These are phyloP conservation scores for Ictalurus furcatus DNA, from an alignment of 2,113 vertebrate species.

Conservation along the genomic window DNA sequence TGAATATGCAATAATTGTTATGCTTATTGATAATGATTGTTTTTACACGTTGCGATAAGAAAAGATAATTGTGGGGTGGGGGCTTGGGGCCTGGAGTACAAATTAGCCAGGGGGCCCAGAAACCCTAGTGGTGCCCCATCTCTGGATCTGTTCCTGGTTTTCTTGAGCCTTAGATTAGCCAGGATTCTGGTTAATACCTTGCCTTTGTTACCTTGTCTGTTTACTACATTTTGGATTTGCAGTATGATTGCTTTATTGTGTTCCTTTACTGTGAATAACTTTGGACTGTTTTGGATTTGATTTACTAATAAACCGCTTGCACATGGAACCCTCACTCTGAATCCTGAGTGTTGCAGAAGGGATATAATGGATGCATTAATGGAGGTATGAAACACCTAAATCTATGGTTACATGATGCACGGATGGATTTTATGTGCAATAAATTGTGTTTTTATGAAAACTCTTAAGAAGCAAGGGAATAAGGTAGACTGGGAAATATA, in stretches of 20 bases:
- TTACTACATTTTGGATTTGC: background rate
- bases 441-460: background rate
- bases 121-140: too few relatives aligned
- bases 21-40: too few relatives aligned
- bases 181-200: background rate
- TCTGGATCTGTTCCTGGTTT: background rate
- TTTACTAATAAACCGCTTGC: background rate
- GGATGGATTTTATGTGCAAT: background rate
- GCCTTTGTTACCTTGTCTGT: background rate
- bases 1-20: too few relatives aligned
- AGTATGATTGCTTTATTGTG: background rate
- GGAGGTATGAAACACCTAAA: background rate
- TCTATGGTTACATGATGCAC: background rate
- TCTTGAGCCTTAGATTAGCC: background rate
- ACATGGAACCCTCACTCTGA: background rate
- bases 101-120: too few relatives aligned
- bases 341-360: background rate
- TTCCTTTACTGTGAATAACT: background rate
- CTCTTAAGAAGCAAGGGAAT: background rate
- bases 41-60: too few relatives aligned
- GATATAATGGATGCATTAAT: background rate
- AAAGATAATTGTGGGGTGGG: too few relatives aligned
- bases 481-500: background rate
- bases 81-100: too few relatives aligned
- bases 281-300: background rate